Conservation (phyloP, 2,113 vertebrate genomes). For the Dolichotis patagonum region DNA sequence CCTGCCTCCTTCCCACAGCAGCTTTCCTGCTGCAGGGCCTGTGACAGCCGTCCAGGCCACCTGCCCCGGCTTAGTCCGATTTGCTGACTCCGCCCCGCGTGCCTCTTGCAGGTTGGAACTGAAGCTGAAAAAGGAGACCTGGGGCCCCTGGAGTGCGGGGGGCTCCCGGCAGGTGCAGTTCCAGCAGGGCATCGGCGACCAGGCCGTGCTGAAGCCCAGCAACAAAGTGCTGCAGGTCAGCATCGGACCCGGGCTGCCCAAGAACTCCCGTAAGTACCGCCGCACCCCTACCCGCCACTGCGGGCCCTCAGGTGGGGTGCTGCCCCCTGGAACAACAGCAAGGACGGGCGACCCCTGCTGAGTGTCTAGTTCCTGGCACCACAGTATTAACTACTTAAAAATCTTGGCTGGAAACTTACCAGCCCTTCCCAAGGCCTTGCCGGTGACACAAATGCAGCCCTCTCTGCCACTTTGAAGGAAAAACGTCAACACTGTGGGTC, state of each 20-base stretch:
- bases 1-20: too few species aligned
- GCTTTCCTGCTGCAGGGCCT: too few species aligned
- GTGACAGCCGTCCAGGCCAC: fast-evolving
- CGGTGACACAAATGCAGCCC: neutral
- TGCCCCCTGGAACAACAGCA: neutral
- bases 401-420: neutral
- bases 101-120: constrained; percentile 92
- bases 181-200: constrained; percentile 92
- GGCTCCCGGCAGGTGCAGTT: constrained; percentile 96
- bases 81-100: neutral
- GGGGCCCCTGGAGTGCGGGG: constrained; percentile 95
- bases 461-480: neutral
- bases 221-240: constrained; percentile 98
- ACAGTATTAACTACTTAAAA: neutral
- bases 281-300: neutral
- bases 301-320: too few species aligned
- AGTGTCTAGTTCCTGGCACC: neutral
- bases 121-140: constrained; percentile 98
- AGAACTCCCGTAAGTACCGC: constrained; percentile 94
- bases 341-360: neutral
- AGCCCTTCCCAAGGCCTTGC: neutral
- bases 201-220: constrained; percentile 92
- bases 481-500: neutral
- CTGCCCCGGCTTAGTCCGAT: neutral
- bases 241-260: constrained; percentile 95